Evolutionary conservation across 2,113 vertebrate species (phyloP).

Genomic region (Astur gentilis): DNA sequence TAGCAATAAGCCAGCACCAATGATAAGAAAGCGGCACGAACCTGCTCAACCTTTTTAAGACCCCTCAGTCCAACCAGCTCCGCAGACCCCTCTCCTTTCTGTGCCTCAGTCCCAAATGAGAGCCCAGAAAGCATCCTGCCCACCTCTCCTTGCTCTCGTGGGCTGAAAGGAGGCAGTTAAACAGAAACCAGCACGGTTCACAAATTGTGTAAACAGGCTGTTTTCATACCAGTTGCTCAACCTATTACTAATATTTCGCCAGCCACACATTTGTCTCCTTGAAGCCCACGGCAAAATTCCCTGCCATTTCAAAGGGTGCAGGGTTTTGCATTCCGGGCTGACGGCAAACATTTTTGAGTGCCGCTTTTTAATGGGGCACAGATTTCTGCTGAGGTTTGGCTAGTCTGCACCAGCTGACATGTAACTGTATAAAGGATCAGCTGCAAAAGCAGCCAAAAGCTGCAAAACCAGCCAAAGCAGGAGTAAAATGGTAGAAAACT

Average conservation of each 20-base stretch:
- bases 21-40: background rate
- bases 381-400: conserved; percentile 36
- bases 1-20: background rate
- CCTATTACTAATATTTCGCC: background rate
- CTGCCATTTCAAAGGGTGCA: background rate
- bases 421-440: background rate
- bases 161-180: background rate
- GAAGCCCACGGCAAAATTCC: background rate
- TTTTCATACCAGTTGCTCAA: conserved; percentile 24
- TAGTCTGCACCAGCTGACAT: background rate
- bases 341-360: background rate
- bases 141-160: background rate
- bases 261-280: background rate
- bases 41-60: background rate
- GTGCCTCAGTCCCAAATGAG: background rate
- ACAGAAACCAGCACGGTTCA: background rate
- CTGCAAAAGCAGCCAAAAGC: conserved; percentile 2
- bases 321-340: conserved; percentile 7
- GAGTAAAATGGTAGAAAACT: background rate
- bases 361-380: conserved; percentile 24
- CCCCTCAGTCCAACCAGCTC: background rate
- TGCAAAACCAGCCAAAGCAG: background rate
- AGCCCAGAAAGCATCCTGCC: background rate
- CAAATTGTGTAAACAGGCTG: background rate
- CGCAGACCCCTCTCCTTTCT: background rate